A percentile compares a stretch with the other conserved stretches of the same genome.
Conservation (phyloP, 92 coral and sea anemone genomes). For the Chrysogorgia sp. region DNA sequence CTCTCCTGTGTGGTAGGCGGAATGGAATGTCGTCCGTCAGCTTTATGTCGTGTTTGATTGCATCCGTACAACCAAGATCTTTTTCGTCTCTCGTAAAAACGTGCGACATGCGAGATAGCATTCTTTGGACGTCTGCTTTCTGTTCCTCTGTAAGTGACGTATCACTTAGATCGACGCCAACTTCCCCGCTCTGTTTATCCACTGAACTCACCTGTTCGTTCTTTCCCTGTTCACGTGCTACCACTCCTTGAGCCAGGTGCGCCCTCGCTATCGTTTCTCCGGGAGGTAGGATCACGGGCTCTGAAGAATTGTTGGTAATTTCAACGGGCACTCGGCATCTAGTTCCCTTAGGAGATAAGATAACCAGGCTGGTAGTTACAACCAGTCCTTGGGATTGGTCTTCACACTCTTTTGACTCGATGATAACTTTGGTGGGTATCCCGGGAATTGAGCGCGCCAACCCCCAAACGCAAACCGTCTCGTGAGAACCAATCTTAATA, state of each 20-base stretch:
- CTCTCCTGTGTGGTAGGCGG: constrained; percentile 2
- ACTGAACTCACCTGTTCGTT: background rate
- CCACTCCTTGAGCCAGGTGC: constrained; percentile 8
- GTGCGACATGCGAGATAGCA: constrained; percentile 46
- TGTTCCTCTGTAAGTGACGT: constrained; percentile 25
- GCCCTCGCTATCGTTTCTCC: background rate
- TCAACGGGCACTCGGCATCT: constrained; percentile 22
- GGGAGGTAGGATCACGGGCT: background rate
- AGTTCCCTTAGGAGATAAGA: background rate
- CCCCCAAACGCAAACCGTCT: constrained; percentile 45
- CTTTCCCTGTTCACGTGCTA: background rate
- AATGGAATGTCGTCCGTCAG: constrained; percentile 26
- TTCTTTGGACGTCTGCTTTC: constrained; percentile 2
- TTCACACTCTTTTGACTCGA: background rate
- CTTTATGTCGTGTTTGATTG: constrained; percentile 21
- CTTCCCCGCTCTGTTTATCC: constrained; percentile 3
- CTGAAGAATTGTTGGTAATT: background rate
- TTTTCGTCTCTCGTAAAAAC: background rate
- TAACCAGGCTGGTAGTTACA: constrained; percentile 9
- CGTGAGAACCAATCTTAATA: constrained; percentile 50
- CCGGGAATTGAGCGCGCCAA: constrained; percentile 35
- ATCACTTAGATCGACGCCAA: constrained; percentile 24
- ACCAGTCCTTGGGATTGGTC: background rate
- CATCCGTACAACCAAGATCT: constrained; percentile 36
- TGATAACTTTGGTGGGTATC: constrained; percentile 4